Conservation (phyloP, 2,888 invertebrate genomes). For the Conomelus anceps region DNA sequence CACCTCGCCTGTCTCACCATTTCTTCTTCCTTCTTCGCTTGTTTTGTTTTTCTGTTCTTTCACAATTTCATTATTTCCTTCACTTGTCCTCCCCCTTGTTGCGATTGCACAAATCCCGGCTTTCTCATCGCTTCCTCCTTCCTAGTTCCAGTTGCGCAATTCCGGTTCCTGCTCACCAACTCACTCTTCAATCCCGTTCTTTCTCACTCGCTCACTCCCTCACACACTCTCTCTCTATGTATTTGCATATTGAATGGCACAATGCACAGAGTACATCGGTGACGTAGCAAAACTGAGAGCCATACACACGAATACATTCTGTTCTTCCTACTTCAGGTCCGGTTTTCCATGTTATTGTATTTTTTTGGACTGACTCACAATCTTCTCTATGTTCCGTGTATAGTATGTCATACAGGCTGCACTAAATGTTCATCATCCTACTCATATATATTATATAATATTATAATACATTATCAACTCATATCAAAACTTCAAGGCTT, state of each 20-base stretch:
- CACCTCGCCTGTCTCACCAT: neutral
- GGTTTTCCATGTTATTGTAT: neutral
- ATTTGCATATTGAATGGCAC: neutral
- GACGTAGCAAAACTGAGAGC: too few relatives aligned
- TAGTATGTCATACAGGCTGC: too few relatives aligned
- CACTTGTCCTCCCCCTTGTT: neutral
- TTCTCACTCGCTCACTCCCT: neutral
- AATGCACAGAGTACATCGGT: neutral
- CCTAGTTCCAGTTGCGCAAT: neutral
- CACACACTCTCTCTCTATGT: too few relatives aligned
- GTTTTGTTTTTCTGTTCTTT: neutral
- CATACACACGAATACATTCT: neutral
- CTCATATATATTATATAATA: too few relatives aligned
- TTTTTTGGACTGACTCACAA: neutral
- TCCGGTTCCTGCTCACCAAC: neutral
- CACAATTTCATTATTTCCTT: neutral
- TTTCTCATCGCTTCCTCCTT: neutral
- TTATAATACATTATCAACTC: too few relatives aligned
- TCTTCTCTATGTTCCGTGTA: neutral
- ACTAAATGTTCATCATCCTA: neutral
- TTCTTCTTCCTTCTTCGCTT: neutral
- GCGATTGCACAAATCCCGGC: neutral
- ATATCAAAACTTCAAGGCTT: too few relatives aligned
- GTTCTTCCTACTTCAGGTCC: neutral
- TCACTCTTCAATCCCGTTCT: too few relatives aligned